These are phyloP conservation scores for Alviniconcha marisindica DNA, from an alignment of 1,140 invertebrate species.

Conservation along the genomic window DNA sequence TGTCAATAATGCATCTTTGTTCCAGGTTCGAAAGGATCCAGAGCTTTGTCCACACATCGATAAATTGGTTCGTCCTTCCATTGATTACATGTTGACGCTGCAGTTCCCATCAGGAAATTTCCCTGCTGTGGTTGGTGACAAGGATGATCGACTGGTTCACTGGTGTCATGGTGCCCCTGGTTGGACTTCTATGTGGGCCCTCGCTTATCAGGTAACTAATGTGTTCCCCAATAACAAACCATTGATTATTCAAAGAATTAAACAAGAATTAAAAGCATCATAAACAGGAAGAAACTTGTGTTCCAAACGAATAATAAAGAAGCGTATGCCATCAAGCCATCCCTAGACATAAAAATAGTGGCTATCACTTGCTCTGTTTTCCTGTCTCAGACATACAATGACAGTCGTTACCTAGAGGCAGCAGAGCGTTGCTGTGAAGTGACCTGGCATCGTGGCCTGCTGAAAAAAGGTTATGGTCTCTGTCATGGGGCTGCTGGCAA, in stretches of 20 bases:
- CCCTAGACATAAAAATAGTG: no score
- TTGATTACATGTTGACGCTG: conserved; percentile 80
- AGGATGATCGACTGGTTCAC: conserved; percentile 88
- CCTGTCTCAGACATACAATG: conserved; percentile 80
- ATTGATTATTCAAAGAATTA: no score
- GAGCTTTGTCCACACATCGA: conserved; percentile 49
- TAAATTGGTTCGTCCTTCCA: conserved; percentile 78
- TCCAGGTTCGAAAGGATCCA: conserved; percentile 53
- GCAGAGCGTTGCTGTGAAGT: conserved; percentile 87
- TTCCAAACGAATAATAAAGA: no score
- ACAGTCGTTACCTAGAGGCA: conserved; percentile 85
- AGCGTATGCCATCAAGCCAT: no score
- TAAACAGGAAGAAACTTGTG: no score
- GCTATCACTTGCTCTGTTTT: no score
- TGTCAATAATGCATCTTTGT: neutral
- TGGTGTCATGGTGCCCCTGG: conserved; percentile 98
- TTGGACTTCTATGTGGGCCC: conserved; percentile 85
- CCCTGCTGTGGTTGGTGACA: conserved; percentile 86
- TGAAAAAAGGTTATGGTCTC: conserved; percentile 92
- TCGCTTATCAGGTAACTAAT: conserved; percentile 90
- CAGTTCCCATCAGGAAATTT: conserved; percentile 88
- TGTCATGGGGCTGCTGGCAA: conserved; percentile 97
- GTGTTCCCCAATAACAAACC: no score
- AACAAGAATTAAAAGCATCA: no score
- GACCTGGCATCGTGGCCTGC: conserved; percentile 89